Evolutionary conservation across 2,113 vertebrate species (phyloP).

Genomic region (Amphilophus citrinellus): DNA sequence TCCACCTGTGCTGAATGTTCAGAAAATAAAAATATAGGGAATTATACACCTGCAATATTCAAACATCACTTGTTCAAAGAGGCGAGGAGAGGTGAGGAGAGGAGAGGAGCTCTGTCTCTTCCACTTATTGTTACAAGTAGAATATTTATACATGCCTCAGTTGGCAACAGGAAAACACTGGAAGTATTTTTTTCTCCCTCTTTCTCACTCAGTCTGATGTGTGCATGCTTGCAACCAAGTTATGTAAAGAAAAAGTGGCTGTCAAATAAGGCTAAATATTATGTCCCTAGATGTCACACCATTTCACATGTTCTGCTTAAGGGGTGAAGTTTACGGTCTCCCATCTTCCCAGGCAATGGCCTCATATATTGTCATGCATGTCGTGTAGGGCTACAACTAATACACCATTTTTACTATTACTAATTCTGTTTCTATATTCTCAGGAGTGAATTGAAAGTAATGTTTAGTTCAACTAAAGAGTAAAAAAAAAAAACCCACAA

Average conservation of each 20-base stretch:
- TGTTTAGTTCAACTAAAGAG: not conserved
- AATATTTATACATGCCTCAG: slow-evolving; percentile 75
- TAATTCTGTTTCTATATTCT: not conserved
- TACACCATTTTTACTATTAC: not conserved
- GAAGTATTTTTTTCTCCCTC: slow-evolving; percentile 14
- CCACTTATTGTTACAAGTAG: slow-evolving; percentile 70
- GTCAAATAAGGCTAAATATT: slow-evolving; percentile 42
- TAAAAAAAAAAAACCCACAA: not conserved
- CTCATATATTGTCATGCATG: not conserved
- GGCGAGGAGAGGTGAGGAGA: not conserved
- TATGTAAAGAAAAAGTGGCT: slow-evolving; percentile 29
- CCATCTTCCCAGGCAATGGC: not conserved
- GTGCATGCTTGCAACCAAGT: slow-evolving; percentile 17
- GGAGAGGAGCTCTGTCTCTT: slow-evolving; percentile 62
- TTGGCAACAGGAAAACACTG: slow-evolving; percentile 66
- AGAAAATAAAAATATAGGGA: not conserved
- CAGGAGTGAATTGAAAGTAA: not conserved
- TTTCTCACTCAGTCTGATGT: not conserved
- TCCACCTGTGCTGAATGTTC: not conserved
- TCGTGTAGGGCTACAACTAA: not conserved
- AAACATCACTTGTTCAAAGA: slow-evolving; percentile 26
- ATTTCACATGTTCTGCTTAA: not conserved
- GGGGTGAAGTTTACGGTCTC: not conserved
- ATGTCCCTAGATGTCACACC: not conserved
- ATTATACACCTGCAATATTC: not conserved